phyloP scores from a whole-genome alignment of 2,888 invertebrate genomes.

The Cenopis cana region DNA sequence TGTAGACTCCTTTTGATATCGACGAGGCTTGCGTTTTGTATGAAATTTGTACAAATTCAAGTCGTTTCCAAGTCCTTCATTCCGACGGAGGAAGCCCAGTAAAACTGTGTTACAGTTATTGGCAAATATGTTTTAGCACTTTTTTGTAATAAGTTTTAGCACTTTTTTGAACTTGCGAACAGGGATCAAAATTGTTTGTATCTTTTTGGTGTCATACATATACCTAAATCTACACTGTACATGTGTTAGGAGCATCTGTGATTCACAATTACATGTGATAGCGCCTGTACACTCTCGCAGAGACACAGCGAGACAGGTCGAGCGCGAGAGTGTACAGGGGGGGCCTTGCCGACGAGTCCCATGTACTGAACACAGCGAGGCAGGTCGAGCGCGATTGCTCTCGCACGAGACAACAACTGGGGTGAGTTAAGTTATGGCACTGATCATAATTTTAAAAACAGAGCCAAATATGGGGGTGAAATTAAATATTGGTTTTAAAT shows the following conservation, averaged over 20 bases:
- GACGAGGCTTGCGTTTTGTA: background rate
- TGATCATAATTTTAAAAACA: constrained; percentile 5
- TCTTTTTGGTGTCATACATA: background rate
- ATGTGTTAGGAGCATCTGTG: background rate
- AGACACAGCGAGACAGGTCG: no score
- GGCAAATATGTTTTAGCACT: background rate
- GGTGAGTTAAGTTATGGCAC: constrained; percentile 4
- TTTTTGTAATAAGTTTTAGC: no score
- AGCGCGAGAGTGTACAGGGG: no score
- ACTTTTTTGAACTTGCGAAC: background rate
- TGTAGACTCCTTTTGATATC: background rate
- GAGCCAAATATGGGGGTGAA: constrained; percentile 10
- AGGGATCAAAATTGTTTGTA: background rate
- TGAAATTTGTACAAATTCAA: no score
- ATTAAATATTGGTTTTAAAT: constrained; percentile 14
- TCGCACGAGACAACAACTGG: no score
- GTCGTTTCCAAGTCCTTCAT: no score
- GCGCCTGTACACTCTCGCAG: no score
- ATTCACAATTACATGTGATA: constrained; percentile 4
- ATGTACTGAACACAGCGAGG: no score
- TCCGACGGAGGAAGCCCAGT: background rate
- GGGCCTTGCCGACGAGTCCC: no score
- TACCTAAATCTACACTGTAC: background rate
- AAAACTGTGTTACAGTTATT: no score
- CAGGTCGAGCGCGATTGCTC: no score